Percentiles rank a stretch among this genome's conserved stretches.
Conservation (phyloP, 1,140 invertebrate species). For the Whitmania pigra region DNA sequence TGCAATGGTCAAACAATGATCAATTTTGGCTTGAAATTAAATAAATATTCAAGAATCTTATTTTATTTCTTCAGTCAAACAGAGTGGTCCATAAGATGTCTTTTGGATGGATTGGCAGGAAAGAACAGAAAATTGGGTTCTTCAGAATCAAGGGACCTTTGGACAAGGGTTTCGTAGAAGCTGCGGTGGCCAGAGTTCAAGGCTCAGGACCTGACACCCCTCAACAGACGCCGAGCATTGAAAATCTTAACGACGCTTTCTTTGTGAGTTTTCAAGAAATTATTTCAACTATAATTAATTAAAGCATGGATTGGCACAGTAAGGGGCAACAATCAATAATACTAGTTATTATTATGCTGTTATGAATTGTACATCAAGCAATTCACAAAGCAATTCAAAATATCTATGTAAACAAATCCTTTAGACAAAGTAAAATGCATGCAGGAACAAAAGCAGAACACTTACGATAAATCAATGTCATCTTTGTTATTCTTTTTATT, state of each 20-base stretch:
- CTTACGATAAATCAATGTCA: too few species aligned
- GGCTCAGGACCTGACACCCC: slow-evolving; percentile 82
- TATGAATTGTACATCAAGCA: too few species aligned
- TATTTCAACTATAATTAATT: slow-evolving; percentile 27
- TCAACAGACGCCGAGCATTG: slow-evolving; percentile 59
- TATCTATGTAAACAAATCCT: too few species aligned
- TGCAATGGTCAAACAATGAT: background rate
- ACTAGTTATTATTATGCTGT: too few species aligned
- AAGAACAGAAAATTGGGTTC: slow-evolving; percentile 75
- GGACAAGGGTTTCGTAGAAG: slow-evolving; percentile 91
- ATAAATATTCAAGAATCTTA: background rate
- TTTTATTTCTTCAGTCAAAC: slow-evolving; percentile 48
- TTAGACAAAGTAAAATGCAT: too few species aligned
- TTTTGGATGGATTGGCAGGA: slow-evolving; percentile 64
- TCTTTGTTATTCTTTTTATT: too few species aligned
- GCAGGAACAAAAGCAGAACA: too few species aligned
- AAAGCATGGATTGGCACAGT: background rate
- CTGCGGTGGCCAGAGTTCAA: slow-evolving; percentile 82
- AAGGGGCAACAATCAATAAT: background rate
- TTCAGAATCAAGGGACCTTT: slow-evolving; percentile 92
- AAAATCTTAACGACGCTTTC: slow-evolving; percentile 30
- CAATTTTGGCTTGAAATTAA: background rate
- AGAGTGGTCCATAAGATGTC: slow-evolving; percentile 92
- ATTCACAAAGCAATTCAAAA: too few species aligned
- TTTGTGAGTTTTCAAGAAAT: slow-evolving; percentile 35